Evolutionary conservation across 2,113 vertebrate genomes (phyloP), one percentile per base, ranked within the genome.

Genomic region (Hipposideros armiger): DNA sequence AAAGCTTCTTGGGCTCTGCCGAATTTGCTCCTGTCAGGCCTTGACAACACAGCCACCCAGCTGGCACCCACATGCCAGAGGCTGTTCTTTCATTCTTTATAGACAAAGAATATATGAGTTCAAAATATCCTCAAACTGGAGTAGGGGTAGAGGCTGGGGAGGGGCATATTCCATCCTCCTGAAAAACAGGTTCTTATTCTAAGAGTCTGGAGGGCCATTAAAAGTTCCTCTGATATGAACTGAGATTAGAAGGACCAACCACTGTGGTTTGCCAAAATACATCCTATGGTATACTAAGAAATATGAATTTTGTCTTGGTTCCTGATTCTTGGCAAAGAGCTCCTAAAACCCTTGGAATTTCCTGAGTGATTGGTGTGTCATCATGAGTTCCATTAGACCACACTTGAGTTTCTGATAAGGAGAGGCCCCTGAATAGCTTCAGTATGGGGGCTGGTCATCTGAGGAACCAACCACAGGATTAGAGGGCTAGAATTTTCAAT

Each of bases 191-290:
- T 17, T 56, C 15, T 40, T 1, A 15, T 5, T 15, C 54, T 54
- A 8, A 74, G 54, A 85, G 54, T 40, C 64, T 56, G 7, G 36
- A 69, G 17, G 56, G 40, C 32, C 54, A 60, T 47, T 2, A 22
- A 16, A 52, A 56, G 4, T 22, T 32, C 58, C 20, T 73, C 40
- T 52, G 8, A 42, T 32, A 16, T 11, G 42, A 87, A 54, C 69
- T 14, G 62, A 76, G 74, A 90, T 58, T 73, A 74, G 74, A 66
- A 87, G 56, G 56, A 80, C 54, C 73, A 58, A 10, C 47, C 58
- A 56, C 30, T 11, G 17, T 16, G 30, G 52, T 69, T 45, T 85
- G 64, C 24, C 72, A 86, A 82, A 54, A 54, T 20, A 69, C 0
- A 6, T 58, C 45, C 40, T 14, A 36, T 58, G 77, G 16, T 66